phyloP scores from a whole-genome alignment of 2,888 invertebrate genomes.

The Sinohyriopsis cumingii region DNA sequence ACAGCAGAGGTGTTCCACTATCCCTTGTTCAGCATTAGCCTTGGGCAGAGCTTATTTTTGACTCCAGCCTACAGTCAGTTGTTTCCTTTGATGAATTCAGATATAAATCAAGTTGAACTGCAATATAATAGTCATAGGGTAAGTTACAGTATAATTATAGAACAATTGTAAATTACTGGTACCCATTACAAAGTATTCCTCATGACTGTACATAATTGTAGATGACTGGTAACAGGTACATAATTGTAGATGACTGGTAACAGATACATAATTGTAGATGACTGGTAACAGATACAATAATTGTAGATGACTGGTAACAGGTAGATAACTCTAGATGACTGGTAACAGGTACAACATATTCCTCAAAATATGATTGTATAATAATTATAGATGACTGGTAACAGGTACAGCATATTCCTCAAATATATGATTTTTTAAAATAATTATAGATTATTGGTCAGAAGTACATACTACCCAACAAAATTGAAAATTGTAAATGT shows the following conservation, averaged over 20 bases:
- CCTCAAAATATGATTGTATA: neutral
- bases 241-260: neutral
- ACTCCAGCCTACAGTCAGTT: conserved; percentile 78
- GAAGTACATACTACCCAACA: neutral
- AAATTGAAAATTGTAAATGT: no score
- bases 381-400: neutral
- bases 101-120: conserved; percentile 62
- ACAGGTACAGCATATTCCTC: neutral
- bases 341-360: neutral
- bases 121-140: conserved; percentile 38
- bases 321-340: neutral
- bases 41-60: conserved; percentile 78
- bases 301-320: neutral
- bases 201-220: neutral
- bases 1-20: conserved; percentile 78
- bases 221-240: neutral
- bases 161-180: neutral
- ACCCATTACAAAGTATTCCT: neutral
- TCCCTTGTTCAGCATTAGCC: conserved; percentile 77
- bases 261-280: neutral
- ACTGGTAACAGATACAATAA: neutral
- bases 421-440: neutral
- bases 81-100: conserved; percentile 75
- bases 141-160: conserved; percentile 4
- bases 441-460: neutral